phyloP scores from a whole-genome alignment of 2,113 vertebrate genomes.

The Delphinus delphis region DNA sequence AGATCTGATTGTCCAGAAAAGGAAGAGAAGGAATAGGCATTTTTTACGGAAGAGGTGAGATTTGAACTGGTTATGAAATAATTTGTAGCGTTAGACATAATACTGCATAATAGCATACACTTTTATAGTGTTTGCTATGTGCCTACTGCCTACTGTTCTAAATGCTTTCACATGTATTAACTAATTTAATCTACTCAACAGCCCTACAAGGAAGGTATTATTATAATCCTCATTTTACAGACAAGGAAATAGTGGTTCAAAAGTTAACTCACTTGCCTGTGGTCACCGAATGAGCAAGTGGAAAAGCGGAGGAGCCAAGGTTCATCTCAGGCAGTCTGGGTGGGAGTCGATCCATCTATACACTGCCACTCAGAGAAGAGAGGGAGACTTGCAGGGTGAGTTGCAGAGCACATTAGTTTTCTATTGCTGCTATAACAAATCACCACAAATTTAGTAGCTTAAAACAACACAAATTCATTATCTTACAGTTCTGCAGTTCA shows the following conservation, averaged over 20 bases:
- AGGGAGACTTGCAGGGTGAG: background rate
- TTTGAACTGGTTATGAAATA: background rate
- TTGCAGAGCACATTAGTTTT: background rate
- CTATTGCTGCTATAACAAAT: background rate
- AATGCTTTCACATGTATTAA: background rate
- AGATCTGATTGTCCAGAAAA: background rate
- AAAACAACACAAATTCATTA: background rate
- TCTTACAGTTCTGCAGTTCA: background rate
- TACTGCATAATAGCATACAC: background rate
- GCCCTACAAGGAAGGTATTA: background rate
- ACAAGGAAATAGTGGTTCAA: background rate
- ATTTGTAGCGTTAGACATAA: background rate
- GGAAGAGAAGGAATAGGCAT: background rate
- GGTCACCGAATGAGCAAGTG: background rate
- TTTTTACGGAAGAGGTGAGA: background rate
- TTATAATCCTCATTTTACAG: background rate
- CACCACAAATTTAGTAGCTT: background rate
- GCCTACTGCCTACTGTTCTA: background rate
- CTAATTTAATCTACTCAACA: background rate
- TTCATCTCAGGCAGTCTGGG: background rate
- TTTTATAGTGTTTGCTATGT: background rate
- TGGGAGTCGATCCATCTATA: background rate
- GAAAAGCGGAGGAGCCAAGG: accelerated
- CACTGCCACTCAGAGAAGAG: background rate
- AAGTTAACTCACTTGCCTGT: background rate